Evolutionary conservation across 2,113 vertebrate species (phyloP).

Genomic region (Cacatua alba): DNA sequence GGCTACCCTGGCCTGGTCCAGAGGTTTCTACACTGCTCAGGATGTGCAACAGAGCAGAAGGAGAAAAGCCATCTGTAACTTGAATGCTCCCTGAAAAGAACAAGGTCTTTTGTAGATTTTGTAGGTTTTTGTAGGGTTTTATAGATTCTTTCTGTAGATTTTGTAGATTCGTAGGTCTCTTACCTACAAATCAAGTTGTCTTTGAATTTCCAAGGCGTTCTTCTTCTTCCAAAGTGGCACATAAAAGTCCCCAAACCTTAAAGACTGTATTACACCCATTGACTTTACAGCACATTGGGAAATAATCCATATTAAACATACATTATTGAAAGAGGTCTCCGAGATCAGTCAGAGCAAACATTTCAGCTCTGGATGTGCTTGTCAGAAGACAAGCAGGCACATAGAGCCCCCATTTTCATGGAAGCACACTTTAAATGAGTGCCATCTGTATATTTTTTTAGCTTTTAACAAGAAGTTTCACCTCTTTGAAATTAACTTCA

Average conservation of each 20-base stretch:
- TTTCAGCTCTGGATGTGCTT: background rate
- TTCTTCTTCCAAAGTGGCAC: background rate
- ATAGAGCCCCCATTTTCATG: background rate
- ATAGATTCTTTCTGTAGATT: background rate
- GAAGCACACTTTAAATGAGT: background rate
- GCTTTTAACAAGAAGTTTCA: background rate
- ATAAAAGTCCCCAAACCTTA: background rate
- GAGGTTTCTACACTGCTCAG: background rate
- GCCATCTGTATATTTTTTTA: background rate
- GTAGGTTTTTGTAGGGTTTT: background rate
- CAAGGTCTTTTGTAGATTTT: background rate
- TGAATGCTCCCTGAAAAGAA: background rate
- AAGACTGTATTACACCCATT: background rate
- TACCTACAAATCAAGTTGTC: background rate
- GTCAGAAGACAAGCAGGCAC: background rate
- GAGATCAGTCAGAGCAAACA: background rate
- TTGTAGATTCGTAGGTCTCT: background rate
- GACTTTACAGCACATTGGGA: background rate
- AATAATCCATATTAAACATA: background rate
- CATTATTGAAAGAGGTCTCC: background rate
- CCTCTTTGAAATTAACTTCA: background rate
- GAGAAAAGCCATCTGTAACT: background rate
- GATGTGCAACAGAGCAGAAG: background rate
- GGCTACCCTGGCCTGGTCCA: rapidly evolving
- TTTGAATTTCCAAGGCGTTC: background rate